phyloP scores from a whole-genome alignment of 2,888 invertebrate species.

The Noctua janthina region DNA sequence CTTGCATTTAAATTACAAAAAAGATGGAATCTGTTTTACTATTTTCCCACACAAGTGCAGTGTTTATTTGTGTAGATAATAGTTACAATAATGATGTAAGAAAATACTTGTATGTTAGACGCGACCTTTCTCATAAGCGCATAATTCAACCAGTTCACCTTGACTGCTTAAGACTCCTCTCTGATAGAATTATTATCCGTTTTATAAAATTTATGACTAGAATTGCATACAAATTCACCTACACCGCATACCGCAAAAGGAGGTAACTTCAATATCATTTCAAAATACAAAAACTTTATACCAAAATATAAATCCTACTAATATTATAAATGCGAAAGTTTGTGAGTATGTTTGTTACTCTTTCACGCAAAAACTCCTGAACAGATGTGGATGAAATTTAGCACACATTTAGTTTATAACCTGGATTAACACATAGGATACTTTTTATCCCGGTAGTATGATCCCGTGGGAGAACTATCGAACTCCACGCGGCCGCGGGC shows the following conservation, averaged over 20 bases:
- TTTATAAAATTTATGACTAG: conserved; percentile 23
- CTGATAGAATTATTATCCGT: conserved; percentile 30
- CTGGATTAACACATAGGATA: too few relatives aligned
- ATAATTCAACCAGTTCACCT: conserved; percentile 61
- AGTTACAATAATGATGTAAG: conserved; percentile 41
- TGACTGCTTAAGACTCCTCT: conserved; percentile 56
- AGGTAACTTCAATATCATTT: not conserved
- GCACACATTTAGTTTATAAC: too few relatives aligned
- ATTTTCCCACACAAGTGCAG: conserved; percentile 38
- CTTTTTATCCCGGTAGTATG: too few relatives aligned
- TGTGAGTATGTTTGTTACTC: too few relatives aligned
- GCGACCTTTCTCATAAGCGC: conserved; percentile 56
- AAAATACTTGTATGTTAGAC: conserved; percentile 31
- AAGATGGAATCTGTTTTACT: conserved; percentile 22
- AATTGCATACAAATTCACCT: not conserved
- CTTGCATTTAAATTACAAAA: not conserved
- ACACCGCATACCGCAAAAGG: not conserved
- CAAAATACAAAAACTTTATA: not conserved
- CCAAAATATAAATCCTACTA: too few relatives aligned
- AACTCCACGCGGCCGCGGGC: too few relatives aligned
- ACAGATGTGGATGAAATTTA: too few relatives aligned
- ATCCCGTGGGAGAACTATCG: too few relatives aligned
- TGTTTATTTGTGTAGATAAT: conserved; percentile 13
- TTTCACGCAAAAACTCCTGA: too few relatives aligned
- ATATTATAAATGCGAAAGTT: too few relatives aligned